These are phyloP conservation scores for Chrysodeixis includens DNA, from an alignment of 2,888 invertebrate genomes.

Conservation along the genomic window DNA sequence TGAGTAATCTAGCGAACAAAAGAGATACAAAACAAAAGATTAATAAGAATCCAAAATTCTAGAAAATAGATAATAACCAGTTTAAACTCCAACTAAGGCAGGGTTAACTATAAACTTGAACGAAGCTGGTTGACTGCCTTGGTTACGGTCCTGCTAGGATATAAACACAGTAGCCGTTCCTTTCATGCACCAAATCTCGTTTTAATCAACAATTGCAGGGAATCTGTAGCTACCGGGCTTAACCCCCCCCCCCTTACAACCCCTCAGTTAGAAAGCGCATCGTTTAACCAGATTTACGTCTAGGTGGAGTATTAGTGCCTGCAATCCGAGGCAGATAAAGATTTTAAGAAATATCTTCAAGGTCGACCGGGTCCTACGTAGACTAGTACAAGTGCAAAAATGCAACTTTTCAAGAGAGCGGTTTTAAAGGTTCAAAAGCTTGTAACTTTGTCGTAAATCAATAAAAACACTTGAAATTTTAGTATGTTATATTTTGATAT, in stretches of 20 bases:
- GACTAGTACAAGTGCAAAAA: conserved; percentile 13
- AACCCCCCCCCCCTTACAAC: too few species aligned
- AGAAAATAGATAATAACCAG: not conserved
- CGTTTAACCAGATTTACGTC: conserved; percentile 55
- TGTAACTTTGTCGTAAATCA: too few species aligned
- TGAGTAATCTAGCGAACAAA: not conserved
- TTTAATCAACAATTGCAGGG: conserved; percentile 3
- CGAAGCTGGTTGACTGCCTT: not conserved
- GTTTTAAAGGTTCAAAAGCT: too few species aligned
- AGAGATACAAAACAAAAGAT: not conserved
- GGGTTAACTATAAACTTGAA: not conserved
- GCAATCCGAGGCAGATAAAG: conserved; percentile 30
- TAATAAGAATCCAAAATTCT: not conserved
- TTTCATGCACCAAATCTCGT: not conserved
- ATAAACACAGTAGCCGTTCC: not conserved
- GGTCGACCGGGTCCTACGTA: conserved; percentile 35
- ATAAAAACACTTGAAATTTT: too few species aligned
- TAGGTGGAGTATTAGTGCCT: conserved; percentile 29
- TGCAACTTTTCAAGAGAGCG: too few species aligned
- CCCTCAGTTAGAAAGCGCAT: conserved; percentile 50
- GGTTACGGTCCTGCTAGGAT: not conserved
- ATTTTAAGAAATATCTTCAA: conserved; percentile 44
- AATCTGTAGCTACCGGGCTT: conserved; percentile 20
- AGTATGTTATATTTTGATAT: too few species aligned
- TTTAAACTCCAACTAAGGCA: not conserved